Base-by-base conservation (phyloP, 2,797 vertebrate genomes). In the Thripadectes ignobilis region DNA sequence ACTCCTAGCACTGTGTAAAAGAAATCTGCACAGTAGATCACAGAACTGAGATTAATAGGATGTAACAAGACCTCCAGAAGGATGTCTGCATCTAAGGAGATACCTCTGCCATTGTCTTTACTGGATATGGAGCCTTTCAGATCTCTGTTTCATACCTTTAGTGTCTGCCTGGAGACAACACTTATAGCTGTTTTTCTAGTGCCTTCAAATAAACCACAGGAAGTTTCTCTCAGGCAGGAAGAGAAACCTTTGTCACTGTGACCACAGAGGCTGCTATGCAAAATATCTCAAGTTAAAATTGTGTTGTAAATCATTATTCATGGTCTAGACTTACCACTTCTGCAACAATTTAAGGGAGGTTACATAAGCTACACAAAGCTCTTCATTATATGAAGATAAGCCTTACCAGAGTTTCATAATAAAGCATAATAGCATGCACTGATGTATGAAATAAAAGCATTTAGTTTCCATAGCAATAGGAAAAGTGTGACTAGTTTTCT, bases 401-500 rank as follows among this genome's bases (percentile, higher is more conserved):
- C 41, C 79, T 68, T 92, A 83, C 45, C 45, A 87, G 82, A 87
- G 46, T 89, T 95, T 82, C 91, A 79, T 80, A 96, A 95, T 85
- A 83, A 94, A 83, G 36, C 36, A 89, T 81, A 96, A 86, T 74
- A 76, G 29, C 39, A 85, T 34, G 12, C 20, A 71, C 55, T 78
- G 75, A 73, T 71, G 30, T 59, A 30, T 61, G 46, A 32, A 12
- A 15, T n/a, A 62, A 92, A 67, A 88, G n/a, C 26, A 79, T 55
- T 92, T 90, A 0, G 57, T 97, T 95, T 94, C 91, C 92, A 96
- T 93, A 88, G 68, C 84, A 95, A 85, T 46, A 80, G 24, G 27
- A 81, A 84, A 95, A 71, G 75, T 71, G 59, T 84, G 74, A 58
- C 94, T 39, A 86, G 38, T 65, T 77, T 12, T 34, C 39, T 77